phyloP scores from a whole-genome alignment of 1,140 invertebrate genomes.

The Lycorma delicatula region DNA sequence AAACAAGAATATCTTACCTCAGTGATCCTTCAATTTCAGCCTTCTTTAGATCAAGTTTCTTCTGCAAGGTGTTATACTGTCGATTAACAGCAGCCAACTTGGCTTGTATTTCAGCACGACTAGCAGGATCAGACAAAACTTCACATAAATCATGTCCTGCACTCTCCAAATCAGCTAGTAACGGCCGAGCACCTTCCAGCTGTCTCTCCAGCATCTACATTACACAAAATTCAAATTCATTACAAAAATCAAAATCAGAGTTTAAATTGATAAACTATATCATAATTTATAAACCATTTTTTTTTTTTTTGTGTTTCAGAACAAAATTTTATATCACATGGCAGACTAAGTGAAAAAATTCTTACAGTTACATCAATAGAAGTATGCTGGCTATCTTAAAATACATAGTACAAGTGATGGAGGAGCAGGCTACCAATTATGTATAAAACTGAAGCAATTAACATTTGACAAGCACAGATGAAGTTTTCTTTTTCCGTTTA shows the following conservation, averaged over 20 bases:
- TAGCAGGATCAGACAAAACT: conserved; percentile 83
- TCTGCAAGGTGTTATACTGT: conserved; percentile 74
- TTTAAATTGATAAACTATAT: too few species aligned
- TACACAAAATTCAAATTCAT: background rate
- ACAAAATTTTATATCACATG: too few species aligned
- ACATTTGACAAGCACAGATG: too few species aligned
- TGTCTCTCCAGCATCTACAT: conserved; percentile 73
- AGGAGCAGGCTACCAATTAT: too few species aligned
- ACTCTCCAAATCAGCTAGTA: conserved; percentile 79
- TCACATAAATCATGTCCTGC: conserved; percentile 77
- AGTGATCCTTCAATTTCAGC: conserved; percentile 82
- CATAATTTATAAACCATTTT: too few species aligned
- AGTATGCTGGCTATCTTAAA: too few species aligned
- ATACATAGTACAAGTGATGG: too few species aligned
- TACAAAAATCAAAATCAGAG: background rate
- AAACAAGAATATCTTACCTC: conserved; percentile 34
- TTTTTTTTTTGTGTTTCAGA: too few species aligned
- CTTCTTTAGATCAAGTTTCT: conserved; percentile 81
- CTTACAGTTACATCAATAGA: too few species aligned
- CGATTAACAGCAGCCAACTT: conserved; percentile 76
- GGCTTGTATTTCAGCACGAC: conserved; percentile 79
- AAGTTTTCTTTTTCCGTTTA: too few species aligned
- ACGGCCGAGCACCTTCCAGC: conserved; percentile 73
- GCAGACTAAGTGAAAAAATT: too few species aligned
- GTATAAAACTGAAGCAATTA: too few species aligned